These are phyloP conservation scores for Eristalinus sepulchralis DNA, from an alignment of 2,888 invertebrate species.

Conservation along the genomic window DNA sequence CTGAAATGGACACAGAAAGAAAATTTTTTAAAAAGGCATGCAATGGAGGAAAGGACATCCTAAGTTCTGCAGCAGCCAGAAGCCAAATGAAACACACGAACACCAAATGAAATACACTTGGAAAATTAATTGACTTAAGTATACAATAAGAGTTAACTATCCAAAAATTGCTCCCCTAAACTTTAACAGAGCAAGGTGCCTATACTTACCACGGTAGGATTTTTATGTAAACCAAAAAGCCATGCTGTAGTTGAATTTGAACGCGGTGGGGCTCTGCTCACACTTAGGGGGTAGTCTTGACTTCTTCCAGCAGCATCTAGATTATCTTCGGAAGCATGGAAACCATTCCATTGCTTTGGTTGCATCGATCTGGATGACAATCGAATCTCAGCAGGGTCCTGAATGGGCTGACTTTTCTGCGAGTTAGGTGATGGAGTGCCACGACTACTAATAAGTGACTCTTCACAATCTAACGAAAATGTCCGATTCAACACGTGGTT, in stretches of 20 bases:
- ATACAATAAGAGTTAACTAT: no score
- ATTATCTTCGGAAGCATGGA: conserved; percentile 34
- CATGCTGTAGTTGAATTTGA: conserved; percentile 76
- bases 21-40: neutral
- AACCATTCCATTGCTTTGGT: conserved; percentile 33
- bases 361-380: conserved; percentile 15
- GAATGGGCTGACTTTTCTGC: conserved; percentile 1
- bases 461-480: conserved; percentile 14
- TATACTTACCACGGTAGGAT: conserved; percentile 78
- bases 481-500: conserved; percentile 9
- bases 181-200: no score
- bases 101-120: no score
- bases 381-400: neutral
- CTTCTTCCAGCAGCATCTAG: neutral
- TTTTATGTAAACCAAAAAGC: conserved; percentile 80
- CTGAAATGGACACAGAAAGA: conserved; percentile 54
- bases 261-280: conserved; percentile 50
- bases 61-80: no score
- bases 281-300: neutral
- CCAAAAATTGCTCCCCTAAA: no score
- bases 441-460: conserved; percentile 3
- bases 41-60: no score
- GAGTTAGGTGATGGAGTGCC: conserved; percentile 20
- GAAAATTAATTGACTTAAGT: no score
- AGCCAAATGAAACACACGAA: no score